Evolutionary conservation across 2,797 vertebrate genomes (phyloP).

Genomic region (Erethizon dorsatum): DNA sequence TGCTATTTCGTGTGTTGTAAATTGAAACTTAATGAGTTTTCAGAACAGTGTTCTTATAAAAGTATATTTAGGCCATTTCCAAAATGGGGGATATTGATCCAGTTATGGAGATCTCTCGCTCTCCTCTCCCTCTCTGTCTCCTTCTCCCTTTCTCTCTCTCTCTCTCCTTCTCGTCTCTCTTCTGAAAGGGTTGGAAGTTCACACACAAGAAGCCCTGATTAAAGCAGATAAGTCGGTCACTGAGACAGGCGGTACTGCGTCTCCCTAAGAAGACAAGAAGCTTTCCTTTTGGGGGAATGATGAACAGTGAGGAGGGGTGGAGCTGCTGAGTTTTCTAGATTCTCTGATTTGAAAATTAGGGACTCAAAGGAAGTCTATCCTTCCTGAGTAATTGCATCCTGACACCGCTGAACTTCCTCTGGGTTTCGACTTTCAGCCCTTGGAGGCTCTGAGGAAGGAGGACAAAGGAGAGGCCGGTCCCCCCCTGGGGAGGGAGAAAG

Average conservation of each 20-base stretch:
- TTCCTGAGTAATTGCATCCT: conserved; percentile 83
- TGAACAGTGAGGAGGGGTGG: conserved; percentile 63
- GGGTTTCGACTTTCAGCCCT: conserved; percentile 81
- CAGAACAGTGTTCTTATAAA: conserved; percentile 81
- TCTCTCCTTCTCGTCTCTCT: not conserved
- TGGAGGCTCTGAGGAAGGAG: conserved; percentile 53
- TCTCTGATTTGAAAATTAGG: conserved; percentile 78
- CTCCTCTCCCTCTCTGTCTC: not conserved
- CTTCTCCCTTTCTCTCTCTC: not conserved
- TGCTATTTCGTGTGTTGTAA: conserved; percentile 67
- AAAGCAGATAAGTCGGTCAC: conserved; percentile 24
- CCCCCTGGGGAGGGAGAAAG: conserved; percentile 50
- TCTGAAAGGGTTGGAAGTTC: conserved; percentile 45
- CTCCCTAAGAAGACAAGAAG: conserved; percentile 68
- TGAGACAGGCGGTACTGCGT: conserved; percentile 63
- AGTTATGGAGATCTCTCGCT: conserved; percentile 74
- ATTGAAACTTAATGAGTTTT: conserved; percentile 70
- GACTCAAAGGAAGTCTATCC: conserved; percentile 82
- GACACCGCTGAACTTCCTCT: conserved; percentile 76
- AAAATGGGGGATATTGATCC: conserved; percentile 83
- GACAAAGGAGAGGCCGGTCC: conserved; percentile 70
- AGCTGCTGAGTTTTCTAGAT: conserved; percentile 78
- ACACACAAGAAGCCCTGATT: conserved; percentile 55
- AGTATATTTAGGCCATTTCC: conserved; percentile 86
- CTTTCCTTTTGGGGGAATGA: conserved; percentile 67